Conservation (phyloP, 2,888 invertebrate genomes). For the Molorchus minor region DNA sequence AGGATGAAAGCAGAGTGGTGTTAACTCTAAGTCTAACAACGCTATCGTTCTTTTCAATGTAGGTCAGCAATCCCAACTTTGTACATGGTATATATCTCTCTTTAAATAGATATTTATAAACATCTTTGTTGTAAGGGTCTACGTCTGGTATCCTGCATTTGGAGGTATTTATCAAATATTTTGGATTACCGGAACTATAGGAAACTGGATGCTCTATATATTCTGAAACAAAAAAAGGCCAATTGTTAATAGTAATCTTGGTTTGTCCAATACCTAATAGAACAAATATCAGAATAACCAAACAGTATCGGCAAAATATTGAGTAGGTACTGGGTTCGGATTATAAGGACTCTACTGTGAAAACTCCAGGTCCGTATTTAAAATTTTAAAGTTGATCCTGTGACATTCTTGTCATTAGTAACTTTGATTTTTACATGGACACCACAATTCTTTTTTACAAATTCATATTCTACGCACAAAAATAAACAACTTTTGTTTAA, state of each 20-base stretch:
- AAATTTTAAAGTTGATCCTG: too few species aligned
- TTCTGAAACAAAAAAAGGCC: conserved; percentile 19
- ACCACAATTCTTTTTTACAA: too few species aligned
- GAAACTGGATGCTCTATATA: conserved; percentile 1
- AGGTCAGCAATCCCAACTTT: conserved; percentile 45
- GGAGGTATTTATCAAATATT: conserved; percentile 47
- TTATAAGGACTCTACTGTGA: too few species aligned
- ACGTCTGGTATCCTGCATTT: conserved; percentile 51
- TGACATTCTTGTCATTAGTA: too few species aligned
- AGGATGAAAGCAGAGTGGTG: conserved; percentile 40
- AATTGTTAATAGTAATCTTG: background rate
- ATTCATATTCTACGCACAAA: too few species aligned
- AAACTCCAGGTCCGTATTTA: too few species aligned
- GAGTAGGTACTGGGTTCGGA: too few species aligned
- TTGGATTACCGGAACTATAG: conserved; percentile 12
- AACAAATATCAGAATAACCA: too few species aligned
- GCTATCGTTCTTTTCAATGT: conserved; percentile 42
- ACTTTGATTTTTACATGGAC: too few species aligned
- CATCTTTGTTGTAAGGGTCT: conserved; percentile 49
- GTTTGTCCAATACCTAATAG: too few species aligned
- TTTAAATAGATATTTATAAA: conserved; percentile 42
- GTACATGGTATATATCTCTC: conserved; percentile 47
- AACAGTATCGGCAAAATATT: too few species aligned
- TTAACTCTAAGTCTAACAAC: conserved; percentile 44
- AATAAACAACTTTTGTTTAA: too few species aligned